These are phyloP conservation scores for Archivesica marissinica DNA, from an alignment of 1,140 invertebrate species.

Conservation along the genomic window DNA sequence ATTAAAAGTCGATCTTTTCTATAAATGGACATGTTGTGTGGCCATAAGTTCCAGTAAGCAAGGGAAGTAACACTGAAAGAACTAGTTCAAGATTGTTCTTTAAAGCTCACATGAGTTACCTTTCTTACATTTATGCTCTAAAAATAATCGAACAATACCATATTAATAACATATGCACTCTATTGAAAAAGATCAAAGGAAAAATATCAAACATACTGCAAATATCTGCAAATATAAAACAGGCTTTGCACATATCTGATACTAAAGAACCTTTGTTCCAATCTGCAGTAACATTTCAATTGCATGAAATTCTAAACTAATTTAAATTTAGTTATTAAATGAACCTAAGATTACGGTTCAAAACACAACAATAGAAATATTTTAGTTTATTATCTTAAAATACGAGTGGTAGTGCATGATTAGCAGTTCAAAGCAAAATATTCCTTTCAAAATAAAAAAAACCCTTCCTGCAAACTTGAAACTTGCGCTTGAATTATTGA, in stretches of 20 bases:
- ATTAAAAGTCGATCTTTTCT: too few relatives aligned
- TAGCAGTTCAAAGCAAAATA: neutral
- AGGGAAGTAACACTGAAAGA: neutral
- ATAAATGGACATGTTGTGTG: neutral
- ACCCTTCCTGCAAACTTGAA: too few relatives aligned
- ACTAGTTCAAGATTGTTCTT: neutral
- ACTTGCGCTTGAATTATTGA: neutral
- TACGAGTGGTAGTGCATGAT: neutral
- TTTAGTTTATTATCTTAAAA: neutral
- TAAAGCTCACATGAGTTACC: constrained; percentile 27
- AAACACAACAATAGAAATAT: constrained; percentile 3
- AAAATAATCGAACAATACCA: neutral
- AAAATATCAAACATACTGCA: neutral
- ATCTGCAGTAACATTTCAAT: constrained; percentile 6
- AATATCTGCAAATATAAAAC: neutral
- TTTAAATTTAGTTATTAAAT: constrained; percentile 10
- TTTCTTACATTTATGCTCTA: neutral
- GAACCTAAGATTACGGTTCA: neutral
- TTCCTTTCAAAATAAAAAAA: neutral
- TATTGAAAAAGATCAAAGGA: constrained; percentile 33
- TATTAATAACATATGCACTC: neutral
- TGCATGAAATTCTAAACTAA: constrained; percentile 5
- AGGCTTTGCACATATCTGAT: constrained; percentile 5
- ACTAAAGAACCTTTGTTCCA: neutral
- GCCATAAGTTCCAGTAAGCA: neutral